Evolutionary conservation across 2,888 invertebrate genomes (phyloP).

Genomic region (Mesochorus sp.): DNA sequence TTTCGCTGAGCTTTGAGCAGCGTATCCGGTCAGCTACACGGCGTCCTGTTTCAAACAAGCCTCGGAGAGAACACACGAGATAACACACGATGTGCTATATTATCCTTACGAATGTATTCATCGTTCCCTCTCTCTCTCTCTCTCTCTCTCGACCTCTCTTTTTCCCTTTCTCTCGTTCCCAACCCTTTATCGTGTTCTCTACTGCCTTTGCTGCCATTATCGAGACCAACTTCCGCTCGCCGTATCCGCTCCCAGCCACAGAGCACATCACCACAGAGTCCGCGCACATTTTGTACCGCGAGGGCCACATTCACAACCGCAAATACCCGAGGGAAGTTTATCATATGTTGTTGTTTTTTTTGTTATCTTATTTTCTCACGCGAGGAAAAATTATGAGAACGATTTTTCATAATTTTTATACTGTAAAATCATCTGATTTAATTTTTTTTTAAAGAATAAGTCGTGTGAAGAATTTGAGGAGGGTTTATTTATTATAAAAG

Average conservation of each 20-base stretch:
- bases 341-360: too few species aligned
- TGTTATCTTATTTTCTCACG: too few species aligned
- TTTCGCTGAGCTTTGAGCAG: conserved; percentile 40
- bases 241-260: conserved; percentile 58
- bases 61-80: conserved; percentile 7
- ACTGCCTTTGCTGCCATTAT: conserved; percentile 55
- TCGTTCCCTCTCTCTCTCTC: not conserved
- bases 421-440: too few species aligned
- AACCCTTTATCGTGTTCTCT: conserved; percentile 49
- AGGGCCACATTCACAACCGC: not conserved
- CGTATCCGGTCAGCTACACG: conserved; percentile 48
- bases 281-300: conserved; percentile 1
- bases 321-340: conserved; percentile 16
- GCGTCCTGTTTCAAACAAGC: conserved; percentile 55
- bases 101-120: conserved; percentile 39
- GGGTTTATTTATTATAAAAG: too few species aligned
- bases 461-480: too few species aligned
- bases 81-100: conserved; percentile 31
- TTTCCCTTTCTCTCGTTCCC: conserved; percentile 25
- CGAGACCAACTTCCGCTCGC: conserved; percentile 56
- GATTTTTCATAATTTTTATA: too few species aligned
- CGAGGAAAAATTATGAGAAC: too few species aligned
- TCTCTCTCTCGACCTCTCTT: conserved; percentile 3
- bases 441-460: too few species aligned
- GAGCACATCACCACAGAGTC: conserved; percentile 10